phyloP scores from a whole-genome alignment of 2,113 vertebrate species.

The Antechinus stuartii region DNA sequence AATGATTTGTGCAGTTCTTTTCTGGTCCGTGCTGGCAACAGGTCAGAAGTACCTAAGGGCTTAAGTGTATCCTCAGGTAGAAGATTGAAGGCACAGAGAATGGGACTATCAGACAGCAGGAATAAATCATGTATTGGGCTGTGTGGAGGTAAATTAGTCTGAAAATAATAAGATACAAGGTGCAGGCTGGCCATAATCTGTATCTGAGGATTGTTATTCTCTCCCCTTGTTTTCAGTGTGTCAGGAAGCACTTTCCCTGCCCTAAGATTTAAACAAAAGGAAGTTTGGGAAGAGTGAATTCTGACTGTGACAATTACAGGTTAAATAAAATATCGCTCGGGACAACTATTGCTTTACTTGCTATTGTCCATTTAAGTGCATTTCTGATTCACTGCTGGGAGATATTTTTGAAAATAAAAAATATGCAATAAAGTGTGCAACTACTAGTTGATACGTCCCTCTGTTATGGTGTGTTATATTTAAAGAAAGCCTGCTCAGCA shows the following conservation, averaged over 20 bases:
- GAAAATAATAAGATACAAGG: background rate
- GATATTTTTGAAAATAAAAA: constrained; percentile 68
- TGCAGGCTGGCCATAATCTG: background rate
- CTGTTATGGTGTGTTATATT: background rate
- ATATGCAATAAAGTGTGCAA: constrained; percentile 53
- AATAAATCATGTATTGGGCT: background rate
- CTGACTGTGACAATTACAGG: background rate
- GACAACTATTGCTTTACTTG: constrained; percentile 38
- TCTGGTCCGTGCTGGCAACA: constrained; percentile 29
- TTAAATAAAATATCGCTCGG: background rate
- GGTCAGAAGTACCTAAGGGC: constrained; percentile 36
- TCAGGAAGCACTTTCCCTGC: background rate
- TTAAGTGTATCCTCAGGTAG: constrained; percentile 3
- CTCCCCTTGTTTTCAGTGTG: background rate
- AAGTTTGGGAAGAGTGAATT: background rate
- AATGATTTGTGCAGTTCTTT: constrained; percentile 64
- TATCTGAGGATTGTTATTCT: background rate
- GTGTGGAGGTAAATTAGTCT: constrained; percentile 45
- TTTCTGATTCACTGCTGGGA: constrained; percentile 68
- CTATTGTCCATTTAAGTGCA: constrained; percentile 43
- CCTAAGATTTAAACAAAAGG: background rate
- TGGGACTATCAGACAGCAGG: constrained; percentile 49
- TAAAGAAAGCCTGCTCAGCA: background rate
- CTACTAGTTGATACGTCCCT: constrained; percentile 51
- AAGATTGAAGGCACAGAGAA: constrained; percentile 55